phyloP scores from a whole-genome alignment of 2,797 vertebrate species.

The Pelobates cultripes region DNA sequence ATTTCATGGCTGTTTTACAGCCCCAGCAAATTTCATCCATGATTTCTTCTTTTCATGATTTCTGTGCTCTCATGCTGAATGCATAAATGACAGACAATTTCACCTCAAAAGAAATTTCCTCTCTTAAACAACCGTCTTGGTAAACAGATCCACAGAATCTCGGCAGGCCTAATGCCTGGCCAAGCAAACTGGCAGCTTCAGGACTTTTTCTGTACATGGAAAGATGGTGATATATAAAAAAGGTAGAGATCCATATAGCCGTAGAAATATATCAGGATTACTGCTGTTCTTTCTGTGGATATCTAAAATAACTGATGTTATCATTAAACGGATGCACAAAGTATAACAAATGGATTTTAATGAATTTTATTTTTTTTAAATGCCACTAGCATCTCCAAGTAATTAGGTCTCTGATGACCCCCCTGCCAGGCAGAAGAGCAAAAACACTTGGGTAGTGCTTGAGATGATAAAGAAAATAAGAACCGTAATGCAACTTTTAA shows the following conservation, averaged over 20 bases:
- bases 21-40: slow-evolving; percentile 38
- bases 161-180: background rate
- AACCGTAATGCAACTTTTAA: slow-evolving; percentile 17
- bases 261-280: slow-evolving; percentile 20
- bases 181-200: slow-evolving; percentile 14
- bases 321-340: slow-evolving; percentile 27
- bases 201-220: slow-evolving; percentile 37
- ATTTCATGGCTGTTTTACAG: slow-evolving; percentile 45
- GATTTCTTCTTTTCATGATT: slow-evolving; percentile 47
- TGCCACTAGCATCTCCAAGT: slow-evolving; percentile 48
- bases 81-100: slow-evolving; percentile 49
- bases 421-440: slow-evolving; percentile 10
- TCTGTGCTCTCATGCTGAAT: slow-evolving; percentile 36
- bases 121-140: slow-evolving; percentile 26
- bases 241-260: slow-evolving; percentile 20
- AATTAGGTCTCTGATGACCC: slow-evolving; percentile 57
- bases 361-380: slow-evolving; percentile 27
- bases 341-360: slow-evolving; percentile 49
- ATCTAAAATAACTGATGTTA: slow-evolving; percentile 47
- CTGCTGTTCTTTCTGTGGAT: slow-evolving; percentile 12
- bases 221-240: background rate
- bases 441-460: slow-evolving; percentile 28
- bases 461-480: slow-evolving; percentile 35
- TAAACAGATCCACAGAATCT: slow-evolving; percentile 27
- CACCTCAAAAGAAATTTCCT: slow-evolving; percentile 28